These are phyloP conservation scores for Crax fasciolata DNA, from an alignment of 2,797 vertebrate species.

Conservation along the genomic window DNA sequence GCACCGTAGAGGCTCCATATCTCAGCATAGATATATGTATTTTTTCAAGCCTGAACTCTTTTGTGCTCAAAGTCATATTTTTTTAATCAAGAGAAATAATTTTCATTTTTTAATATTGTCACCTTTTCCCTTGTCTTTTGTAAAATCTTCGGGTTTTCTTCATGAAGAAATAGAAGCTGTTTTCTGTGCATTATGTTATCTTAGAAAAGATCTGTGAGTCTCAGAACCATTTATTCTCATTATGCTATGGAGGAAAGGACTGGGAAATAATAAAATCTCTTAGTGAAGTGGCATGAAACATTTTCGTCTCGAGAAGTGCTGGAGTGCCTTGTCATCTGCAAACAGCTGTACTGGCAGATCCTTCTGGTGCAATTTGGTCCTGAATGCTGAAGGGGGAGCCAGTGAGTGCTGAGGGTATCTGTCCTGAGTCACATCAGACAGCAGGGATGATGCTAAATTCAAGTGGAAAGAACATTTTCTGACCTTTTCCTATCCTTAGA, in stretches of 20 bases:
- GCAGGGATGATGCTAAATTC: neutral
- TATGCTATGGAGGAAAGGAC: slow-evolving; percentile 60
- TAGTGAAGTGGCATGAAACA: slow-evolving; percentile 53
- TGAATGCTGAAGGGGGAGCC: slow-evolving; percentile 50
- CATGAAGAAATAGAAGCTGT: slow-evolving; percentile 56
- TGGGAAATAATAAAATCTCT: slow-evolving; percentile 73
- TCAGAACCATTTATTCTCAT: slow-evolving; percentile 79
- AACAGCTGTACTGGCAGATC: slow-evolving; percentile 64
- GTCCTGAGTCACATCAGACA: neutral
- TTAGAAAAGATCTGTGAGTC: slow-evolving; percentile 62
- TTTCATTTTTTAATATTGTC: slow-evolving; percentile 55
- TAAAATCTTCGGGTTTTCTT: slow-evolving; percentile 44
- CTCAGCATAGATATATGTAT: slow-evolving; percentile 41
- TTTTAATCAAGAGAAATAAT: slow-evolving; percentile 50
- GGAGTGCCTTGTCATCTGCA: slow-evolving; percentile 72
- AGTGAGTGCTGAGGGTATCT: slow-evolving; percentile 27
- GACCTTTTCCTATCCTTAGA: neutral
- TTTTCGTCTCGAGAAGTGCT: slow-evolving; percentile 76
- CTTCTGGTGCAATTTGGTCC: slow-evolving; percentile 67
- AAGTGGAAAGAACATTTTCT: neutral
- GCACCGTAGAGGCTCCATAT: neutral
- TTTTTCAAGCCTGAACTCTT: slow-evolving; percentile 65
- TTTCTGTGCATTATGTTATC: slow-evolving; percentile 70
- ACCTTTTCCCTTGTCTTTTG: slow-evolving; percentile 33
- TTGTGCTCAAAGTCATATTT: slow-evolving; percentile 17